Evolutionary conservation across 1,140 invertebrate species (phyloP).

Genomic region (Calephelis virginiensis): DNA sequence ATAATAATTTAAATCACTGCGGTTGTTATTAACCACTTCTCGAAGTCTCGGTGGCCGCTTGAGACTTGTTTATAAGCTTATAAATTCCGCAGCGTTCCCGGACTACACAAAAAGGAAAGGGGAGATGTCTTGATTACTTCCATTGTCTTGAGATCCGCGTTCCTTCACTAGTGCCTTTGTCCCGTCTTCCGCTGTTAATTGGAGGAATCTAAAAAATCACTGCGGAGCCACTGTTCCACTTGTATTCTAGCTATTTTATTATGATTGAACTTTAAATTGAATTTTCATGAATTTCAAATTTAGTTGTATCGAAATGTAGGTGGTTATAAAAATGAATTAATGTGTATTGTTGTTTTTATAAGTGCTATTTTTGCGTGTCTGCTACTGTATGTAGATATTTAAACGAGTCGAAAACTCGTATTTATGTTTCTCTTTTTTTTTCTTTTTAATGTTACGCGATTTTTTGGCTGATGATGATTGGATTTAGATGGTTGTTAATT

Average conservation of each 20-base stretch:
- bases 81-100: conserved; percentile 42
- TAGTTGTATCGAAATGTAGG: too few relatives aligned
- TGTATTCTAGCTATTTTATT: conserved; percentile 12
- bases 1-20: conserved; percentile 2
- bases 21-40: not conserved
- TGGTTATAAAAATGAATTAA: too few relatives aligned
- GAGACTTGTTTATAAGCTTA: conserved; percentile 52
- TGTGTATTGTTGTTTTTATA: too few relatives aligned
- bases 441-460: too few relatives aligned
- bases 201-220: conserved; percentile 44
- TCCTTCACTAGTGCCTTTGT: conserved; percentile 51
- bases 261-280: not conserved
- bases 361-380: too few relatives aligned
- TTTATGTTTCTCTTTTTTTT: too few relatives aligned
- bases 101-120: conserved; percentile 15
- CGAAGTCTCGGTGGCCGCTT: conserved; percentile 19
- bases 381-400: too few relatives aligned
- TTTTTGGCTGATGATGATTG: too few relatives aligned
- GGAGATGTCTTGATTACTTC: conserved; percentile 49
- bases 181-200: conserved; percentile 49
- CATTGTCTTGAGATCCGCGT: conserved; percentile 59
- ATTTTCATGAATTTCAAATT: conserved; percentile 1
- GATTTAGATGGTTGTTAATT: too few relatives aligned
- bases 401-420: too few relatives aligned
- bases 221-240: conserved; percentile 14